These are phyloP conservation scores for Capra hircus DNA, from an alignment of 2,113 vertebrate genomes.

Conservation along the genomic window DNA sequence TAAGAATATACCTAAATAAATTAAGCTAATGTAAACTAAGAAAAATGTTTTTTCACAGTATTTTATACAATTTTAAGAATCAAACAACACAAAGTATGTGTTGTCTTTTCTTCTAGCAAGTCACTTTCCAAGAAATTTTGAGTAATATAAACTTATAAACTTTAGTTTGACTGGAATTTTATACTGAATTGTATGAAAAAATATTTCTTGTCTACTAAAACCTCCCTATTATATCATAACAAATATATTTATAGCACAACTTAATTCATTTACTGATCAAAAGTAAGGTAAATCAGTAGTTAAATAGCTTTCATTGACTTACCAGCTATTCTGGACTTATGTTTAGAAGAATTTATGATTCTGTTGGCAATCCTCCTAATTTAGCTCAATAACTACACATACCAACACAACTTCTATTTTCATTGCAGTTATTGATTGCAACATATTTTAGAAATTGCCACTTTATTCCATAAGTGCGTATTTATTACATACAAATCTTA, in stretches of 20 bases:
- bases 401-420: neutral
- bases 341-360: neutral
- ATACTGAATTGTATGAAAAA: neutral
- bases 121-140: neutral
- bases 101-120: neutral
- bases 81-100: neutral
- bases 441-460: neutral
- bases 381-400: neutral
- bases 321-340: neutral
- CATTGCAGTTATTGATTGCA: neutral
- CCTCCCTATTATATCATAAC: neutral
- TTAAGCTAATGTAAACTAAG: neutral
- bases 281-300: neutral
- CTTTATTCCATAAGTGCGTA: neutral
- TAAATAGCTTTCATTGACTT: neutral
- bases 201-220: neutral
- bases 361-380: neutral
- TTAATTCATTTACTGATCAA: conserved; percentile 5
- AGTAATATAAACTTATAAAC: neutral
- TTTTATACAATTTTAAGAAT: neutral
- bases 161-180: neutral
- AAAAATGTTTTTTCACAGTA: neutral
- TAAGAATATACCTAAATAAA: neutral
- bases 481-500: neutral
- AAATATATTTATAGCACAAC: neutral